Conservation (phyloP, 2,113 vertebrate genomes). For the western clawed frog (Xenopus tropicalis) region UCB_Xtro_10.0 CM004444.2:116538001-116538500, state of each 20-base stretch:
- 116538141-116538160: constrained; percentile 95
- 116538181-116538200: constrained; percentile 99
- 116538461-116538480: constrained; percentile 87
- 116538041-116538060: constrained; percentile 99
- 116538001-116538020: constrained; percentile 99
- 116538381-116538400: constrained; percentile 92
- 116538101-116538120: constrained; percentile 96
- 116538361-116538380: constrained; percentile 92
- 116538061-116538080: constrained; percentile 97
- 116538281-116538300: constrained; percentile 96
- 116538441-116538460: constrained; percentile 84
- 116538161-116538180: constrained; percentile 99
- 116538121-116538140: constrained; percentile 90
- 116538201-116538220: constrained; percentile 97
- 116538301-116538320: constrained; percentile 90
- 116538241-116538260: constrained; percentile 86
- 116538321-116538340: constrained; percentile 88
- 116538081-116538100: constrained; percentile 99
- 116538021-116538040: constrained; percentile 99
- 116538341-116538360: constrained; percentile 73
- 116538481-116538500: constrained; percentile 87
- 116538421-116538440: constrained; percentile 85
- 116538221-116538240: constrained; percentile 88
- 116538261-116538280: constrained; percentile 87
- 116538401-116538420: constrained; percentile 85